Conservation (phyloP, 2,888 invertebrate species). For the Lacanobia wlatinum region DNA sequence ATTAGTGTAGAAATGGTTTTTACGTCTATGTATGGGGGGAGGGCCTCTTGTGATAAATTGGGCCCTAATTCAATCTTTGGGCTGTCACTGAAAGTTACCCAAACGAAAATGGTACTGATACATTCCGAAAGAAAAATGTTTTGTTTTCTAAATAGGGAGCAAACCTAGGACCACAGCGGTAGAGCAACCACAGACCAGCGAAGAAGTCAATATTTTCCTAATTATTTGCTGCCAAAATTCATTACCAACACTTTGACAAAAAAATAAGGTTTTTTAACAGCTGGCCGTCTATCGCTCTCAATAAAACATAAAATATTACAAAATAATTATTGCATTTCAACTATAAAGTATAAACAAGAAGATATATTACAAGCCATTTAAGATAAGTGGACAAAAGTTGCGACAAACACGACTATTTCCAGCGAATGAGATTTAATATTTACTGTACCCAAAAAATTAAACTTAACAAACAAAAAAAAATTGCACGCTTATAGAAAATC, state of each 20-base stretch:
- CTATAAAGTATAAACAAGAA: slow-evolving; percentile 61
- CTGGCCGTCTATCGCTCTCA: slow-evolving; percentile 31
- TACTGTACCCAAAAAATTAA: neutral
- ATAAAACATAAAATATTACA: slow-evolving; percentile 47
- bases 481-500: slow-evolving; percentile 37
- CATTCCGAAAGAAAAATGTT: too few relatives aligned
- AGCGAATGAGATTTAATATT: slow-evolving; percentile 9
- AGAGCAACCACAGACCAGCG: neutral
- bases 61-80: too few relatives aligned
- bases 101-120: too few relatives aligned
- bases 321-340: slow-evolving; percentile 62
- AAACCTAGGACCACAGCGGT: too few relatives aligned
- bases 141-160: too few relatives aligned
- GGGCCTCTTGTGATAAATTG: too few relatives aligned
- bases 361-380: slow-evolving; percentile 56
- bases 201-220: neutral
- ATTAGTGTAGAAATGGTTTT: too few relatives aligned
- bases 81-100: too few relatives aligned
- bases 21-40: too few relatives aligned
- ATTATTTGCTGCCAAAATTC: neutral
- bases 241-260: neutral
- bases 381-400: slow-evolving; percentile 2
- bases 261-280: neutral
- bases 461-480: slow-evolving; percentile 36
- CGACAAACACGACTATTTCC: neutral